phyloP scores from a whole-genome alignment of 2,113 vertebrate genomes.

The Taurulus bubalis region DNA sequence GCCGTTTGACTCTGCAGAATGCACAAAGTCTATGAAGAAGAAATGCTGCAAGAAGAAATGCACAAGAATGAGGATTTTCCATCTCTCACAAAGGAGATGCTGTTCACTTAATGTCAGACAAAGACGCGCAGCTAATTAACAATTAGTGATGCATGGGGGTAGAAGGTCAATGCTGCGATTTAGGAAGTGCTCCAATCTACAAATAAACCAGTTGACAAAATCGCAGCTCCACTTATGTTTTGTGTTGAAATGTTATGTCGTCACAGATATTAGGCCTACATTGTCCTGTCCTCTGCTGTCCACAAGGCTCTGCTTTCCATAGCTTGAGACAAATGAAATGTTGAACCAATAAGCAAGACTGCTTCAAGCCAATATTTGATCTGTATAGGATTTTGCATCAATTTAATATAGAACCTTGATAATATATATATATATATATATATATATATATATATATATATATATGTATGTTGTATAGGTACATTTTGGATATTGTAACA shows the following conservation, averaged over 20 bases:
- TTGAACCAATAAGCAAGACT: neutral
- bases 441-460: too few relatives aligned
- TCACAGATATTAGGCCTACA: neutral
- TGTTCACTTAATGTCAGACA: constrained; percentile 15
- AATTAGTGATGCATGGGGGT: constrained; percentile 19
- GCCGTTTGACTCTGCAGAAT: neutral
- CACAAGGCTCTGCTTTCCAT: neutral
- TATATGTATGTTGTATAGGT: too few relatives aligned
- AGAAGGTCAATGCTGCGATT: constrained; percentile 38
- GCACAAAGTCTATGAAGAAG: constrained; percentile 19
- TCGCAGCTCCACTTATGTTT: neutral
- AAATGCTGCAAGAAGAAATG: constrained; percentile 6
- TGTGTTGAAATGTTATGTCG: neutral
- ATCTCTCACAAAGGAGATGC: constrained; percentile 20
- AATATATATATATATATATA: too few relatives aligned
- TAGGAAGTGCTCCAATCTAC: constrained; percentile 14
- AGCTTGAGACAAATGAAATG: neutral
- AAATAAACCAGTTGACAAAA: neutral
- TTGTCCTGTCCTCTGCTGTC: neutral
- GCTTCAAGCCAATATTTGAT: neutral
- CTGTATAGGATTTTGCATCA: neutral
- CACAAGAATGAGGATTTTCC: neutral
- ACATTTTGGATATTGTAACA: too few relatives aligned
- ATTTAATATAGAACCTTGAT: neutral
- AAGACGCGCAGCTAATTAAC: constrained; percentile 43